Conservation (phyloP, 2,113 vertebrate species). For the Lynx canadensis region DNA sequence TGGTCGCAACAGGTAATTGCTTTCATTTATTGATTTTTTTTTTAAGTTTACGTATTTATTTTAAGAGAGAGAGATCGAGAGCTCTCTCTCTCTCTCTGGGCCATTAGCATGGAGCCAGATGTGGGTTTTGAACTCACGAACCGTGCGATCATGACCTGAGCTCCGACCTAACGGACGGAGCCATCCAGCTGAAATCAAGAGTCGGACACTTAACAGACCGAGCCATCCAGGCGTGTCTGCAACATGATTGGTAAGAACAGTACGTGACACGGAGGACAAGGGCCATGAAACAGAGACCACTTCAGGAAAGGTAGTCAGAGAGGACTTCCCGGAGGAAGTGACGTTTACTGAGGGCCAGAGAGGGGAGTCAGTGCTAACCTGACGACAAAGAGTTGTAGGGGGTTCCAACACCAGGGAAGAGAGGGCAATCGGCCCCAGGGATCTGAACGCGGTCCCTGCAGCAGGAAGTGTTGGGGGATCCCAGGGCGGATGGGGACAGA, state of each 20-base stretch:
- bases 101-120: no score
- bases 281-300: not conserved
- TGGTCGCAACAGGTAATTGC: not conserved
- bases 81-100: no score
- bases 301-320: not conserved
- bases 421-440: accelerated
- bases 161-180: no score
- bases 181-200: no score
- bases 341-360: not conserved
- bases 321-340: not conserved
- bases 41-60: no score
- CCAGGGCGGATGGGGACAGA: not conserved
- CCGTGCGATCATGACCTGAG: no score
- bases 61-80: no score
- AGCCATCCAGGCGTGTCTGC: no score
- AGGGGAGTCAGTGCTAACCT: not conserved
- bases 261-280: not conserved
- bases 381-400: not conserved
- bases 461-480: not conserved
- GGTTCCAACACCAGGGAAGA: not conserved
- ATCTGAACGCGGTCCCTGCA: not conserved
- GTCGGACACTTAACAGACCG: no score
- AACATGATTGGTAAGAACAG: not conserved
- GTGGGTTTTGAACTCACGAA: no score
- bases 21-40: no score